phyloP scores from a whole-genome alignment of 2,797 vertebrate genomes.

The Argentina silus region DNA sequence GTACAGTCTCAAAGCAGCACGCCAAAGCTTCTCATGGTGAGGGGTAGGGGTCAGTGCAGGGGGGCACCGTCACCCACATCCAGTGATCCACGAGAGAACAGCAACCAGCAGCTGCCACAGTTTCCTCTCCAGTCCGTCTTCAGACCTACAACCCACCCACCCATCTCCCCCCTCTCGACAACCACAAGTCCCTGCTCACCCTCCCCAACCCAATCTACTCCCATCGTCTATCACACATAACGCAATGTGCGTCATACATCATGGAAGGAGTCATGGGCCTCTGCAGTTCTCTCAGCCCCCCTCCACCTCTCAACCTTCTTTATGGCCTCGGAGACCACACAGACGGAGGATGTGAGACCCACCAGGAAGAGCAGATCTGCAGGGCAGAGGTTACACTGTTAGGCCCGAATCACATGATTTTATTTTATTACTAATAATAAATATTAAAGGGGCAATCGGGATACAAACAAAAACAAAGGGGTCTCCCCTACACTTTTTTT shows the following conservation, averaged over 20 bases:
- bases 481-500: no score
- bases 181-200: constrained; percentile 3
- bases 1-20: constrained; percentile 56
- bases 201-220: constrained; percentile 50
- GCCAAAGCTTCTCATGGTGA: constrained; percentile 32
- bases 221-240: constrained; percentile 41
- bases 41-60: background rate
- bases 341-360: constrained; percentile 93
- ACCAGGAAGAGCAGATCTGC: constrained; percentile 93
- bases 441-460: no score
- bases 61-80: constrained; percentile 1
- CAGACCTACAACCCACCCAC: constrained; percentile 43
- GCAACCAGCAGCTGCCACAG: background rate
- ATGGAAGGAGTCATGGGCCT: constrained; percentile 79
- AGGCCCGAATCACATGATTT: background rate
- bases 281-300: constrained; percentile 71
- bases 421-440: no score
- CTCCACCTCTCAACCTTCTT: constrained; percentile 87
- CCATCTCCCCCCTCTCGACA: constrained; percentile 24
- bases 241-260: constrained; percentile 93
- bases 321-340: constrained; percentile 90
- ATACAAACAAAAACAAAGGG: no score
- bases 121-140: constrained; percentile 2
- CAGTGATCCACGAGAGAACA: background rate
- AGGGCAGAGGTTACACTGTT: background rate